Percentiles rank a stretch among this genome's conserved stretches.
These are phyloP conservation scores for Myanophis thanlyinensis DNA, from an alignment of 2,113 vertebrate species.

Conservation along the genomic window DNA sequence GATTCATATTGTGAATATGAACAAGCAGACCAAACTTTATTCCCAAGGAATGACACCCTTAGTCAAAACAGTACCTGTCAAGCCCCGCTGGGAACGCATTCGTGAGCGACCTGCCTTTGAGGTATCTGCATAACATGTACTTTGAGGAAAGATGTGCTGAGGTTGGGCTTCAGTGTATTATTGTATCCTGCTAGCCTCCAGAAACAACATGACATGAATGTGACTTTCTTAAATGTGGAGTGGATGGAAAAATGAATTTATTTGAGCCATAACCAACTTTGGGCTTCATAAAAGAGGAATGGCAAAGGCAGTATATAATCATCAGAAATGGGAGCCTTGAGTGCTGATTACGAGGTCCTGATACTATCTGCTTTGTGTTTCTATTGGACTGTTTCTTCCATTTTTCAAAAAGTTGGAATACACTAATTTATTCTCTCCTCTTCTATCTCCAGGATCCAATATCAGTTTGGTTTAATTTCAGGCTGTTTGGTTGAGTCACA, in stretches of 20 bases:
- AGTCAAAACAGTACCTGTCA: constrained; percentile 83
- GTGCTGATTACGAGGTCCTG: not conserved
- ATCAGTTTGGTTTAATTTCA: not conserved
- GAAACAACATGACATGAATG: not conserved
- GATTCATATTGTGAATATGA: constrained; percentile 97
- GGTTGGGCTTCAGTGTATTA: not conserved
- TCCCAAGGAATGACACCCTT: constrained; percentile 95
- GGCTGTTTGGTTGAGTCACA: not conserved
- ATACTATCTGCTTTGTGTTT: not conserved
- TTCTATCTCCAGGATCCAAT: not conserved
- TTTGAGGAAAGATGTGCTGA: not conserved
- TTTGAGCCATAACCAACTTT: not conserved
- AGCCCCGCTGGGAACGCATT: constrained; percentile 90
- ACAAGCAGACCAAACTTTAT: constrained; percentile 97
- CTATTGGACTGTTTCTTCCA: not conserved
- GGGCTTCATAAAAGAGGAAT: not conserved
- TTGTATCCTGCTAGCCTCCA: not conserved
- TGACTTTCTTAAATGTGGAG: not conserved
- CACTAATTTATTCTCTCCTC: not conserved
- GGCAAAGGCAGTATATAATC: not conserved
- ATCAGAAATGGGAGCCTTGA: not conserved
- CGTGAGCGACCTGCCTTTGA: constrained; percentile 85
- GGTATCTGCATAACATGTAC: constrained; percentile 59
- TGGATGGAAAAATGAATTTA: not conserved
- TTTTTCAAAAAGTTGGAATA: not conserved